A percentile compares a stretch with the other conserved stretches of the same genome.
Conservation (phyloP, 1,140 invertebrate genomes). For the Camponotus floridanus region DNA sequence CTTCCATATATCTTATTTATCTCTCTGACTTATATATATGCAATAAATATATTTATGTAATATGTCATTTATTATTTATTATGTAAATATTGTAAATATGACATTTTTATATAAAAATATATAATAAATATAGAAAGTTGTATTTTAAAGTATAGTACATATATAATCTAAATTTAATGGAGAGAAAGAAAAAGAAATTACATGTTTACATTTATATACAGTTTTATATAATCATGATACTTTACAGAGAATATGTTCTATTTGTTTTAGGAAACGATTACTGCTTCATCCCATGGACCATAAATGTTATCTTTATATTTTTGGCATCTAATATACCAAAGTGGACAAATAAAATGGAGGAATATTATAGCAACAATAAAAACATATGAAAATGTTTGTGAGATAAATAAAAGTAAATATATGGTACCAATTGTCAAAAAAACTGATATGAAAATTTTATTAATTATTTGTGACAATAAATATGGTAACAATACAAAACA, state of each 20-base stretch:
- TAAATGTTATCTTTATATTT: conserved; percentile 97
- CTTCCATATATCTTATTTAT: background rate
- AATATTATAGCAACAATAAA: conserved; percentile 89
- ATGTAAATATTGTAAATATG: background rate
- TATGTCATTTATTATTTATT: conserved; percentile 27
- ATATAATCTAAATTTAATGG: background rate
- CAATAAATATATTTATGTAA: conserved; percentile 45
- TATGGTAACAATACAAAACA: conserved; percentile 96
- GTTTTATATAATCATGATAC: background rate
- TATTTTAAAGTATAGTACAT: conserved; percentile 12
- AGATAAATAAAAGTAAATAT: conserved; percentile 87
- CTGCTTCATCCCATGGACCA: conserved; percentile 98
- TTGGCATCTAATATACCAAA: conserved; percentile 93
- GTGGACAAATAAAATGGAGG: conserved; percentile 92
- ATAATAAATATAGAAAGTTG: conserved; percentile 33
- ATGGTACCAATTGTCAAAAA: conserved; percentile 80
- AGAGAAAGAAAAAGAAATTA: background rate
- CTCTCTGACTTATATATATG: background rate
- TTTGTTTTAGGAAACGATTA: conserved; percentile 83
- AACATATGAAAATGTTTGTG: conserved; percentile 87
- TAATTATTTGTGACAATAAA: conserved; percentile 86
- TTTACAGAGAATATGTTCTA: background rate
- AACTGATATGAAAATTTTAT: conserved; percentile 78
- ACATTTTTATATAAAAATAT: conserved; percentile 6
- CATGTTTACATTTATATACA: background rate